These are phyloP conservation scores for Danio rerio DNA, from an alignment of 2,113 vertebrate genomes.

Conservation along the genomic window DNA sequence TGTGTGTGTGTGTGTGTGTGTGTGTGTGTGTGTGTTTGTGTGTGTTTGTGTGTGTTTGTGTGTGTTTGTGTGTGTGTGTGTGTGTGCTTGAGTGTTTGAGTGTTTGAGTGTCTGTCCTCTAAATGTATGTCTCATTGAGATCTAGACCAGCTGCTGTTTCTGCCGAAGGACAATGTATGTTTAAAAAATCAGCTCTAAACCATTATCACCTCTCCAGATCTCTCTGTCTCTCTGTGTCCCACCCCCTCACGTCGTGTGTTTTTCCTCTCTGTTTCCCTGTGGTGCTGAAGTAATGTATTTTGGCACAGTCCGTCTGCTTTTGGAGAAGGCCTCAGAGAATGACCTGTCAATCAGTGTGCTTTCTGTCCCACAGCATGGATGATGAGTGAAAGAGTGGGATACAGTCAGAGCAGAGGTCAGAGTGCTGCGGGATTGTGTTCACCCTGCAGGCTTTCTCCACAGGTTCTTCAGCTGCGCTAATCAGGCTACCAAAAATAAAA, in stretches of 20 bases:
- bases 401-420: constrained; percentile 49
- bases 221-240: constrained; percentile 39
- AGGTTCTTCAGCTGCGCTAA: constrained; percentile 28
- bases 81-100: too few species aligned
- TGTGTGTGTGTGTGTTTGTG: constrained; percentile 30
- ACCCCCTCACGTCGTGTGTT: constrained; percentile 51
- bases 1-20: constrained; percentile 17
- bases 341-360: constrained; percentile 75
- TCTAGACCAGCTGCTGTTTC: constrained; percentile 58
- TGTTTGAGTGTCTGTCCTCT: constrained; percentile 21
- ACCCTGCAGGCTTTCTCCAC: constrained; percentile 23
- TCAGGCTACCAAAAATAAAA: constrained; percentile 26
- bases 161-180: constrained; percentile 42
- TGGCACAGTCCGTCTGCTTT: constrained; percentile 67
- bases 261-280: constrained; percentile 69
- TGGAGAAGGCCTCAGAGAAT: constrained; percentile 70
- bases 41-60: too few species aligned
- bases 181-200: constrained; percentile 64
- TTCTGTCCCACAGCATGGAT: constrained; percentile 69
- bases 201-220: constrained; percentile 64
- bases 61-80: too few species aligned
- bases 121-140: constrained; percentile 48
- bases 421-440: constrained; percentile 16
- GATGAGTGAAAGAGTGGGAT: constrained; percentile 29
- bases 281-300: constrained; percentile 72